Conservation (phyloP, 2,113 vertebrate genomes). For the Hiodon tergisus region DNA sequence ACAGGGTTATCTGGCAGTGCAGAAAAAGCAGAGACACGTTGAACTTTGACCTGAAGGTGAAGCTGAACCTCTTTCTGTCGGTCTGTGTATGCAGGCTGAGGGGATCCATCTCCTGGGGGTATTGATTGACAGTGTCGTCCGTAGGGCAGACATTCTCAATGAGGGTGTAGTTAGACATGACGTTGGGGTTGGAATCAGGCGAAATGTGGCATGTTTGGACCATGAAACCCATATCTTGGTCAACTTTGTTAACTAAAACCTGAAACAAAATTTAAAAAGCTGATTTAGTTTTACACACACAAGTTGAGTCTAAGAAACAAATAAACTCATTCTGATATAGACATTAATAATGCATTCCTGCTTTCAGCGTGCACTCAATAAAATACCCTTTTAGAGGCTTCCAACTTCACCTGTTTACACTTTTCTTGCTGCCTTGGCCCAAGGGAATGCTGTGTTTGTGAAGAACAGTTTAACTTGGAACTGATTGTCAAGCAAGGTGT, state of each 20-base stretch:
- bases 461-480: too few relatives aligned
- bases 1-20: constrained; percentile 85
- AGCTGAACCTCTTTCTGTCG: constrained; percentile 82
- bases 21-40: constrained; percentile 78
- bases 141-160: constrained; percentile 90
- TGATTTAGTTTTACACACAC: too few relatives aligned
- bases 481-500: too few relatives aligned
- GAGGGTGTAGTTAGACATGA: constrained; percentile 70
- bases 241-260: constrained; percentile 76
- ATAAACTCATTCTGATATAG: too few relatives aligned
- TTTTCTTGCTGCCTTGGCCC: too few relatives aligned
- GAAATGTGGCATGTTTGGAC: constrained; percentile 87
- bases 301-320: too few relatives aligned
- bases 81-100: constrained; percentile 48
- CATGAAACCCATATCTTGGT: constrained; percentile 80
- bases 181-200: constrained; percentile 63
- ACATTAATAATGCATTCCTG: too few relatives aligned
- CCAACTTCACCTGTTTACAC: too few relatives aligned
- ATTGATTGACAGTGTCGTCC: constrained; percentile 79
- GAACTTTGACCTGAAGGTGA: constrained; percentile 77
- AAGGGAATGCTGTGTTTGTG: too few relatives aligned
- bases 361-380: too few relatives aligned
- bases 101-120: constrained; percentile 58
- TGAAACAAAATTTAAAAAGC: constrained; percentile 49
- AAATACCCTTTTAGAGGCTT: too few relatives aligned